Evolutionary conservation across 2,888 invertebrate genomes (phyloP).

Genomic region (Meganola albula): DNA sequence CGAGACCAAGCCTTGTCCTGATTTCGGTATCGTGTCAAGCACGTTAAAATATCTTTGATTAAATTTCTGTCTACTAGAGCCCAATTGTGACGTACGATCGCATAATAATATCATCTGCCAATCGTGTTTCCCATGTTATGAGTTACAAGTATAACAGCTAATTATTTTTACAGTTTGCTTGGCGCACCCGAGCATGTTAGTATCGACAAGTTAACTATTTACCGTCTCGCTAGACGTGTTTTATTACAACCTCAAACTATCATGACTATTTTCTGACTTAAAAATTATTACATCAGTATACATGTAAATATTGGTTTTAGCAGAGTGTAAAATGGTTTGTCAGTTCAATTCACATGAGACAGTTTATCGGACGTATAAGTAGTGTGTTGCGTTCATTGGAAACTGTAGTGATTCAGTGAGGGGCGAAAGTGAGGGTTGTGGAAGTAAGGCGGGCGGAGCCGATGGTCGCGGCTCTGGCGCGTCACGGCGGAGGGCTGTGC

Average conservation of each 20-base stretch:
- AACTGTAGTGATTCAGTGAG: constrained; percentile 38
- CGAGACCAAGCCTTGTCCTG: neutral
- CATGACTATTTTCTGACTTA: constrained; percentile 42
- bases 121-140: constrained; percentile 43
- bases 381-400: constrained; percentile 35
- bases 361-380: constrained; percentile 39
- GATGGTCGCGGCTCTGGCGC: constrained; percentile 63
- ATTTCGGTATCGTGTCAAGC: neutral
- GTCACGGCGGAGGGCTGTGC: constrained; percentile 70
- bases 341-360: constrained; percentile 37
- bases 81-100: constrained; percentile 11
- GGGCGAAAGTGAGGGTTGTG: constrained; percentile 30
- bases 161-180: constrained; percentile 49
- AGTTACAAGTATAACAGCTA: constrained; percentile 20
- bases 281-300: constrained; percentile 46
- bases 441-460: constrained; percentile 56
- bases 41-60: neutral
- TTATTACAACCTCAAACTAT: constrained; percentile 33
- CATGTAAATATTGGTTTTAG: constrained; percentile 44
- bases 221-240: constrained; percentile 34
- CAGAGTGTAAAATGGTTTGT: constrained; percentile 49
- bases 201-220: constrained; percentile 29
- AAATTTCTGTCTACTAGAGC: neutral
- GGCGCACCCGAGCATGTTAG: constrained; percentile 48
- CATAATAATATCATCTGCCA: no score